Evolutionary conservation across 2,888 invertebrate species (phyloP).

Genomic region (Vannuccia rotundouncinata): DNA sequence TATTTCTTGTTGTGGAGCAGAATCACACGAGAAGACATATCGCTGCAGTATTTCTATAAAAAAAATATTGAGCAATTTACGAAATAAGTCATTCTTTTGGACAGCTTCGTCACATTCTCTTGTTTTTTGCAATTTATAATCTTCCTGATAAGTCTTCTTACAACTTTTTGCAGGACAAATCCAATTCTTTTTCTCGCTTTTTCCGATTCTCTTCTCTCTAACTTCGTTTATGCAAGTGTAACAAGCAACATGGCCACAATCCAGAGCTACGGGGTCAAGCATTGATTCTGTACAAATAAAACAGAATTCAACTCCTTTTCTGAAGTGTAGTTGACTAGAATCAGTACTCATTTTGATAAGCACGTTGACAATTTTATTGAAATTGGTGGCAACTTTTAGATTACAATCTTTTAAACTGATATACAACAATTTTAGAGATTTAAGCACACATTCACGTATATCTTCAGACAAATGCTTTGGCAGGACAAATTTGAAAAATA

Average conservation of each 20-base stretch:
- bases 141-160: neutral
- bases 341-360: neutral
- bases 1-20: neutral
- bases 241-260: neutral
- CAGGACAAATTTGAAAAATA: conserved; percentile 1
- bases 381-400: neutral
- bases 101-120: neutral
- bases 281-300: neutral
- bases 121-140: neutral
- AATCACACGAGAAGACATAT: neutral
- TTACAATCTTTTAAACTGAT: neutral
- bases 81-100: neutral
- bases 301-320: neutral
- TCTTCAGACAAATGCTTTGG: neutral
- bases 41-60: conserved; percentile 5
- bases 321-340: neutral
- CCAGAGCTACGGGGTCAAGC: neutral
- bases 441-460: neutral
- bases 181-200: neutral
- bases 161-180: neutral
- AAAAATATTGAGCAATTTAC: neutral
- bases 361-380: neutral
- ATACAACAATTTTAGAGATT: neutral
- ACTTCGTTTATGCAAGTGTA: neutral
- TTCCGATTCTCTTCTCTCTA: neutral